Conservation (phyloP, 2,888 invertebrate species). For the Stictocephala bisonia region DNA sequence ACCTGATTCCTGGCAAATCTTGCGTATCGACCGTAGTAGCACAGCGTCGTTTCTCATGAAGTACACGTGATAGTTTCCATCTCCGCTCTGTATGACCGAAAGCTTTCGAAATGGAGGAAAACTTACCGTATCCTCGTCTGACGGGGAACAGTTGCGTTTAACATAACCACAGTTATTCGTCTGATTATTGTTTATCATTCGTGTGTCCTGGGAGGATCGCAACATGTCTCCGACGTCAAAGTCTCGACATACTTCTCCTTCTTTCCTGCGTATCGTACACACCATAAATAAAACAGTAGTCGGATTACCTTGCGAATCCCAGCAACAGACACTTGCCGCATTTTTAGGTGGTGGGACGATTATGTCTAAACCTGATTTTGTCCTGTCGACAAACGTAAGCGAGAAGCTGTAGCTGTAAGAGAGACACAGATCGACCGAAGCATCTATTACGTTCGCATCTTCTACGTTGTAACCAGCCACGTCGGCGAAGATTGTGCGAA, state of each 20-base stretch:
- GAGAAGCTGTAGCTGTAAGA: slow-evolving; percentile 14
- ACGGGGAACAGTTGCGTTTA: not conserved
- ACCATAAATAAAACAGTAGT: not conserved
- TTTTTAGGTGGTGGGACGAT: not conserved
- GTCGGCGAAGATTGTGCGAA: slow-evolving; percentile 13
- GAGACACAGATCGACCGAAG: not conserved
- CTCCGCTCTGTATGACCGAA: not conserved
- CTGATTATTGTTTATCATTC: too few relatives aligned
- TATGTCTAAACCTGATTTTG: not conserved
- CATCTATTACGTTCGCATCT: slow-evolving; percentile 7
- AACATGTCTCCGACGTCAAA: too few relatives aligned
- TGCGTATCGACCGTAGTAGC: not conserved
- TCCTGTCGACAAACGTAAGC: not conserved
- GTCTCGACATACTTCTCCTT: too few relatives aligned
- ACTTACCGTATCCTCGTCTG: not conserved
- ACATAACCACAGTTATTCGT: not conserved
- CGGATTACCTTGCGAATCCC: not conserved
- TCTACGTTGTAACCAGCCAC: slow-evolving; percentile 5
- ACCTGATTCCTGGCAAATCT: too few relatives aligned
- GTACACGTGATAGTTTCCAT: slow-evolving; percentile 20
- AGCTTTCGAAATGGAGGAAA: slow-evolving; percentile 8
- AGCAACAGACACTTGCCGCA: not conserved
- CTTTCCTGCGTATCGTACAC: not conserved
- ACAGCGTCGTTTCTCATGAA: slow-evolving; percentile 6
- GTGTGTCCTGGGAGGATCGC: too few relatives aligned